These are phyloP conservation scores for Nannoperca obscura DNA, from an alignment of 2,797 vertebrate genomes.

Conservation along the genomic window DNA sequence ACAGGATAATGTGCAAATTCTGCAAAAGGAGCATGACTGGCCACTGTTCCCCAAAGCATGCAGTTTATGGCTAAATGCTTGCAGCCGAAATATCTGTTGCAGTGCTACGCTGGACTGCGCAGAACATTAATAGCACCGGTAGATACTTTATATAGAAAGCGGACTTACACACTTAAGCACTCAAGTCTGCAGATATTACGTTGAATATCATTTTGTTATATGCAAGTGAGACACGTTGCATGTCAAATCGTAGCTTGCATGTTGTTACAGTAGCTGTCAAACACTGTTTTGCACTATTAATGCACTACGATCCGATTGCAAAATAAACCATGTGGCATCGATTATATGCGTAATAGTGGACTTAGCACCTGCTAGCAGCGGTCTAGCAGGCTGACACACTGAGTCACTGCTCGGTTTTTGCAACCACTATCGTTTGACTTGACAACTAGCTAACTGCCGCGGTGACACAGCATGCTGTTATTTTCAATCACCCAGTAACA, in stretches of 20 bases:
- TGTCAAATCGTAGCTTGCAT: background rate
- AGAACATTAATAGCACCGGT: slow-evolving; percentile 66
- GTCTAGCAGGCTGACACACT: background rate
- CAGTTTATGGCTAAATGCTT: slow-evolving; percentile 34
- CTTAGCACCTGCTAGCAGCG: background rate
- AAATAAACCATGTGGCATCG: slow-evolving; percentile 26
- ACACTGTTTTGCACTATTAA: background rate
- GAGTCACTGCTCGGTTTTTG: slow-evolving; percentile 27
- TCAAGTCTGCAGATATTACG: slow-evolving; percentile 11
- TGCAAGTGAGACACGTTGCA: background rate
- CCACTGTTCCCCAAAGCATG: background rate
- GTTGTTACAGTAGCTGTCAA: background rate
- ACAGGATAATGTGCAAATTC: background rate
- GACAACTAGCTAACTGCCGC: background rate
- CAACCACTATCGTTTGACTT: background rate
- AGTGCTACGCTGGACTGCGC: slow-evolving; percentile 25
- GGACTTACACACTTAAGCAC: background rate
- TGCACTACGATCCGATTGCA: background rate
- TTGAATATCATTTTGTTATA: background rate
- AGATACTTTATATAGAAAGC: slow-evolving; percentile 48
- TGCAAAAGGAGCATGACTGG: slow-evolving; percentile 1
- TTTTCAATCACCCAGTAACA: slow-evolving; percentile 2
- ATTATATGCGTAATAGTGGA: slow-evolving; percentile 11
- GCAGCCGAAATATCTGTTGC: slow-evolving; percentile 23
- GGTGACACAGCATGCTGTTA: slow-evolving; percentile 31